phyloP scores from a whole-genome alignment of 2,797 vertebrate genomes.

The Eleutherodactylus coqui region DNA sequence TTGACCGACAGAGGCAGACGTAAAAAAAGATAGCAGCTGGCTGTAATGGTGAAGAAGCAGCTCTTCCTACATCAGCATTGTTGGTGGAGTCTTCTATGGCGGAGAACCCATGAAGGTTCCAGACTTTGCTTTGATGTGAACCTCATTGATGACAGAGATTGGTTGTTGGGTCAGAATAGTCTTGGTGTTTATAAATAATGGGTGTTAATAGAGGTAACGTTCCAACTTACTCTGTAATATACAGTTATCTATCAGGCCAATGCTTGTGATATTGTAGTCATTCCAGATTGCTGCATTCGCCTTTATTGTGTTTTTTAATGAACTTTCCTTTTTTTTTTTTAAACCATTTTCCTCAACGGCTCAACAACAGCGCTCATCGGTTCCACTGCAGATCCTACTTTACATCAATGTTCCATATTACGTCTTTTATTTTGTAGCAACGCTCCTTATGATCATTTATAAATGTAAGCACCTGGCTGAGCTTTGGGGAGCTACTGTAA shows the following conservation, averaged over 20 bases:
- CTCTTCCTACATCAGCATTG: too few species aligned
- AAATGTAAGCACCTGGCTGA: conserved; percentile 79
- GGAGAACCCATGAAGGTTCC: too few species aligned
- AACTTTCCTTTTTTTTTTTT: not conserved
- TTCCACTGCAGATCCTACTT: conserved; percentile 81
- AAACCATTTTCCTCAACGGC: conserved; percentile 66
- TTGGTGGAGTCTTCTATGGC: too few species aligned
- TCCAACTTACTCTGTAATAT: too few species aligned
- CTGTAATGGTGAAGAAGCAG: too few species aligned
- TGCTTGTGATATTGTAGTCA: not conserved
- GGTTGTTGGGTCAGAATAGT: too few species aligned
- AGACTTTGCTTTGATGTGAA: too few species aligned
- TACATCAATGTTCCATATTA: conserved; percentile 75
- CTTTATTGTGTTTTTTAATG: not conserved
- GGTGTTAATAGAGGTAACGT: too few species aligned
- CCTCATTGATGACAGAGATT: too few species aligned
- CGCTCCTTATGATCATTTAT: conserved; percentile 78
- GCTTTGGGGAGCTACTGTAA: not conserved
- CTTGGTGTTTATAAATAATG: too few species aligned
- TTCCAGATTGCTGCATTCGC: not conserved
- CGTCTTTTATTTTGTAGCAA: conserved; percentile 79
- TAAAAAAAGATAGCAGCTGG: too few species aligned
- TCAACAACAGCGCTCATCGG: conserved; percentile 76
- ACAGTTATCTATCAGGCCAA: not conserved
- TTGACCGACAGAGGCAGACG: too few species aligned